Evolutionary conservation across 2,113 vertebrate genomes (phyloP), one percentile per base, ranked within the genome.

Genomic region (Corynorhinus townsendii): DNA sequence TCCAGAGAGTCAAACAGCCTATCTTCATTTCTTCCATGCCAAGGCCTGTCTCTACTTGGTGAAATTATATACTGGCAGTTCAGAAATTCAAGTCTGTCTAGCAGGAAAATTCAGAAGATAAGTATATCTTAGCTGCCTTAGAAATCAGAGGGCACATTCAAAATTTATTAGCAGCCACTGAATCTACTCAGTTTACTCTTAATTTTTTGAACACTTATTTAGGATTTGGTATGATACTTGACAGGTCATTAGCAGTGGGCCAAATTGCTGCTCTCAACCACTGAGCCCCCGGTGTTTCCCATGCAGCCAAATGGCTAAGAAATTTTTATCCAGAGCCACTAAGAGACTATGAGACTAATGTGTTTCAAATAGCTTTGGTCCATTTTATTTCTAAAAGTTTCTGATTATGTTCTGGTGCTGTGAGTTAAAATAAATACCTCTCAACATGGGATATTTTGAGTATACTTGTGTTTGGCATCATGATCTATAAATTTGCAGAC

Each of bases 11-110:
- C 82, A 93, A 88, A 75, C 7, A 68, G 30, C 26, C 69, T 86
- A 40, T 86, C 73, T 94, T 90, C 52, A 90, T 93, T 87, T 87
- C n/a, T 85, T 76, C 79, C 43, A 69, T 82, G 14, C 9, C 59
- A 93, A 33, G 90, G 66, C 11, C 7, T 24, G 10, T 9, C 4
- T 76, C 35, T 12, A 28, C 11, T 69, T 3, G 26, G 40, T 66
- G 56, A 89, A 84, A 81, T 56, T 11, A 5, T 76, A 40, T 12
- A 28, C 11, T 82, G 11, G 14, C 22, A 54, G 35, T n/a, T 62
- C 19, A 49, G 11, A 96, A 96, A 62, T 54, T 45, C 47, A 90
- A 54, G 17, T 88, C 35, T 40, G 8, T 40, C 38, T 87, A 4
- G 8, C 2, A 81, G 56, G n/a, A 96, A 94, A 81, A 82, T 82